Evolutionary conservation across 2,888 invertebrate genomes (phyloP).

Genomic region (Euplagia quadripunctaria): DNA sequence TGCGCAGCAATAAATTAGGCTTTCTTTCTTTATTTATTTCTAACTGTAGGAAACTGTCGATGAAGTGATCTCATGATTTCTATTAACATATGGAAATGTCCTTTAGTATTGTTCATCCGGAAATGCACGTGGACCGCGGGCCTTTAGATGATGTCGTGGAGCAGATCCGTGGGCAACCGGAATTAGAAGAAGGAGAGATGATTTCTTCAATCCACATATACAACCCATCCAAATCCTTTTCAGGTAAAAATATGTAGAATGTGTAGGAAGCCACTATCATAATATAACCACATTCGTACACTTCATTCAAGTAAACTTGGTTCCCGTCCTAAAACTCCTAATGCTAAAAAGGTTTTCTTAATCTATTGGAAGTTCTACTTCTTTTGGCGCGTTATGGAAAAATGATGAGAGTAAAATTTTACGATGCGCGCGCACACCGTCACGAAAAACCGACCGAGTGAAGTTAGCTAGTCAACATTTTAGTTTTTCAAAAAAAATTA

Average conservation of each 20-base stretch:
- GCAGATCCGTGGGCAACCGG: conserved; percentile 80
- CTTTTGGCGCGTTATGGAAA: too few species aligned
- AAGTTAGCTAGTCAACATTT: too few species aligned
- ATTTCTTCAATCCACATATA: conserved; percentile 74
- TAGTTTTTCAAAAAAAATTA: too few species aligned
- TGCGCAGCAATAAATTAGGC: too few species aligned
- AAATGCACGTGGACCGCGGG: conserved; percentile 76
- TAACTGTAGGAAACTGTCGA: not conserved
- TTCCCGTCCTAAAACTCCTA: not conserved
- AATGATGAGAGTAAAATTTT: too few species aligned
- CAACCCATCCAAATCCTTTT: conserved; percentile 70
- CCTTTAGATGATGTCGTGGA: conserved; percentile 83
- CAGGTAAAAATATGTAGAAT: conserved; percentile 58
- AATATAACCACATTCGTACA: not conserved
- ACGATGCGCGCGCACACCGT: too few species aligned
- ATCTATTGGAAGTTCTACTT: too few species aligned
- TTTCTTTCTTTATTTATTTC: too few species aligned
- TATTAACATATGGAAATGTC: conserved; percentile 10
- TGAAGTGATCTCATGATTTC: not conserved
- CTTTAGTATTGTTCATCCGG: conserved; percentile 71
- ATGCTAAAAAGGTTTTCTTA: not conserved
- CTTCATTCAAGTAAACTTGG: too few species aligned
- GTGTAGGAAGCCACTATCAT: not conserved
- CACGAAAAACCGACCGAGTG: too few species aligned
- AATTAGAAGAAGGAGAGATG: conserved; percentile 83